These are phyloP conservation scores for Malurus splendens DNA, from an alignment of 2,797 vertebrate genomes.

Conservation along the genomic window DNA sequence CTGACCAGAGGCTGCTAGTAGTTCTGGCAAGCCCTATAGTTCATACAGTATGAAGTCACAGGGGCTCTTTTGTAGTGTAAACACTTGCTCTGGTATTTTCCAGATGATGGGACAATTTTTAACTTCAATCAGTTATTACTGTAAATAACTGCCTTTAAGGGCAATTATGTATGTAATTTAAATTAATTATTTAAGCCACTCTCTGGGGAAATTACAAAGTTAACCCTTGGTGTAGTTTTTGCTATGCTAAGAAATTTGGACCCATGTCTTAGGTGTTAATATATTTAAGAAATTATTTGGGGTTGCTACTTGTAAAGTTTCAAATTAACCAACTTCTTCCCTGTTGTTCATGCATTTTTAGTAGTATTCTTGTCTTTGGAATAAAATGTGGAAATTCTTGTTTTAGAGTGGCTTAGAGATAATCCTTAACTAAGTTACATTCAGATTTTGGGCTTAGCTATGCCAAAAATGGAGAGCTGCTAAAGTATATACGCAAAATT, in stretches of 20 bases:
- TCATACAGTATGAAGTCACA: not conserved
- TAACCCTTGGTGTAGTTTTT: not conserved
- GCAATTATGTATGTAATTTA: not conserved
- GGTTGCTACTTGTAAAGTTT: not conserved
- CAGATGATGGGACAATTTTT: not conserved
- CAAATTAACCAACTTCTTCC: not conserved
- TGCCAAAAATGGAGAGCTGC: constrained; percentile 96
- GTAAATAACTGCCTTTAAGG: not conserved
- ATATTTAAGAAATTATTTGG: not conserved
- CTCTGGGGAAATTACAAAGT: not conserved
- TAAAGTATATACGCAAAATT: constrained; percentile 99
- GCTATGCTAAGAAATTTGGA: not conserved
- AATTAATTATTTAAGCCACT: not conserved
- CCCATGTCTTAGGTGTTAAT: not conserved
- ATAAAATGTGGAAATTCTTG: not conserved
- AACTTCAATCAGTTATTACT: not conserved
- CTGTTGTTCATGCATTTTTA: not conserved
- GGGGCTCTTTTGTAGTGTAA: not conserved
- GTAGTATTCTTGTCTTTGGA: not conserved
- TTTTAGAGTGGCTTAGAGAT: not conserved
- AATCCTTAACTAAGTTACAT: constrained; percentile 77
- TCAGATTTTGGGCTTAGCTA: constrained; percentile 99
- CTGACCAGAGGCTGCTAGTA: not conserved
- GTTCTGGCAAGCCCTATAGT: not conserved
- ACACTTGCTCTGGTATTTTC: not conserved